Base-by-base conservation (phyloP, 2,888 invertebrate genomes). In the Halocaridina rubra region DNA sequence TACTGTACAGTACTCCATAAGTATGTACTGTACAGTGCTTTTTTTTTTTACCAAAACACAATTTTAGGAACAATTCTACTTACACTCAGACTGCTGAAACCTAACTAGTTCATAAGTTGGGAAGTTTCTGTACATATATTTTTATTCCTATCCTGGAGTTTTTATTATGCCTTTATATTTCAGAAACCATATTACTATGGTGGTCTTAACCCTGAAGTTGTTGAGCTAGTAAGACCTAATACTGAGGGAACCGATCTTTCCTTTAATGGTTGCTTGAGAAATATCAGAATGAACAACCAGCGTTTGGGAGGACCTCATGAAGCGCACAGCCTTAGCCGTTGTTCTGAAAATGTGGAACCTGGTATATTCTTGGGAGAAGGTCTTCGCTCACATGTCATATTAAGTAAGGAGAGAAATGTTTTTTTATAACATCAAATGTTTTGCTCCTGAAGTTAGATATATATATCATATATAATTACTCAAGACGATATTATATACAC, bases 291-390 rank as follows among this genome's bases (percentile, higher is more conserved):
- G 92, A 95, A 95, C 89, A 94, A 93, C 13, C 93, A 93, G 88
- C 92, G 92, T 0, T 92, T 96, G 80, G 93, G 93, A 0, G 93
- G 93, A 57, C 93, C 95, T 0, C 91, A 92, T 0, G 90, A 91
- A 13, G 91, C 92, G 67, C 91, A 93, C 80, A 94, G 94, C 61
- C 94, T 96, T 0, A 93, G 95, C 29, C 94, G 95, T 0, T 98
- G 98, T 91, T 94, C 94, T 0, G 94, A 95, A 84, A 93, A 94
- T 85, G 94, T 96, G 19, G 96, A 97, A 90, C 91, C 92, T 2
- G 98, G 98, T 3, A 93, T 95, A 0, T 98, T 95, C 94, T 97
- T 98, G 92, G 94, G 94, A 67, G 93, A 94, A 1, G 93, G 94
- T 0, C 19, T 19, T 33, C 71, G 82, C 8, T 32, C 87, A 32